Conservation (phyloP, 1,140 invertebrate species). For the Holcopasites calliopsidis region DNA sequence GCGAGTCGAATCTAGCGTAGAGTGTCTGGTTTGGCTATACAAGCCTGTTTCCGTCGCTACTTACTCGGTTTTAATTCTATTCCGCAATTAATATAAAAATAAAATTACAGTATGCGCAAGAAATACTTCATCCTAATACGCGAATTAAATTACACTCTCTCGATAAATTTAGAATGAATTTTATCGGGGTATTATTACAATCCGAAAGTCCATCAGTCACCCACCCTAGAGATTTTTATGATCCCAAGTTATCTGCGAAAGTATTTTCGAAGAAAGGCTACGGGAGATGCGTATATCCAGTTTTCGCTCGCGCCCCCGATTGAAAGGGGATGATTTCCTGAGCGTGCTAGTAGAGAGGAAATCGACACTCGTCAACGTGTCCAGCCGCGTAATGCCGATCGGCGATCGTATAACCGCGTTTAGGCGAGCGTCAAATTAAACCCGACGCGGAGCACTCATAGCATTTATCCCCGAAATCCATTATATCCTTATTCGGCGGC, state of each 20-base stretch:
- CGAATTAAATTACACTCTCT: too few species aligned
- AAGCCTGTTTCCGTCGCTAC: neutral
- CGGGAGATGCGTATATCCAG: too few species aligned
- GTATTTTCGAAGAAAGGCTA: too few species aligned
- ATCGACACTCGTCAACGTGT: constrained; percentile 41
- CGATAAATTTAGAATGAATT: too few species aligned
- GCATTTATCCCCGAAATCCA: constrained; percentile 35
- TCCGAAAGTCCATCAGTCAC: too few species aligned
- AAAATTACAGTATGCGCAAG: too few species aligned
- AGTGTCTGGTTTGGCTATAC: neutral
- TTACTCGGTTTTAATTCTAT: too few species aligned
- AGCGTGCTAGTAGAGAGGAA: constrained; percentile 6
- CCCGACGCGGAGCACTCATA: neutral
- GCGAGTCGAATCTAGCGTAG: neutral
- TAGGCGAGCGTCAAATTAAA: constrained; percentile 50
- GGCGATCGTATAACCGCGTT: constrained; percentile 40
- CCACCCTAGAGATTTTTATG: too few species aligned
- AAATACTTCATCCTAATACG: too few species aligned
- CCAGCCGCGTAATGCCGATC: constrained; percentile 19
- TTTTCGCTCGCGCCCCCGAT: neutral
- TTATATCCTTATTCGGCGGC: constrained; percentile 22
- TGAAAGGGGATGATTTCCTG: neutral
- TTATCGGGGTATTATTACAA: too few species aligned
- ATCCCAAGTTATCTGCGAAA: too few species aligned
- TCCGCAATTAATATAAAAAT: too few species aligned